Base-by-base conservation (phyloP, 2,797 vertebrate genomes). In the Nannoperca australis region DNA sequence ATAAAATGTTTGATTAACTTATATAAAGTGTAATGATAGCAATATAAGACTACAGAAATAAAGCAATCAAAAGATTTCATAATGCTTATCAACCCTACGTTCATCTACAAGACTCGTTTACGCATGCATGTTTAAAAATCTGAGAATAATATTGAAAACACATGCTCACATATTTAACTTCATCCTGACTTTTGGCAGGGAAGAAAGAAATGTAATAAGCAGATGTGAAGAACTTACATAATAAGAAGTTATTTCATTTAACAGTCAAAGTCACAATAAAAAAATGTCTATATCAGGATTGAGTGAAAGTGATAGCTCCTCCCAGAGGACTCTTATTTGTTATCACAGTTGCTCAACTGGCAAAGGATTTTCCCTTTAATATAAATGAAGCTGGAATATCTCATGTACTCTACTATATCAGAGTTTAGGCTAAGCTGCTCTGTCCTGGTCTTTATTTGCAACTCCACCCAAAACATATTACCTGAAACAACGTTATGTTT, bases 281-380 rank as follows among this genome's bases (percentile, higher is more conserved):
- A 70, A 70, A 69, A 70, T 27, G 8, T 59, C 58, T 30, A 5
- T 1, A 30, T 34, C 2, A 18, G 17, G 49, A 24, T 13, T 5
- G 17, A 60, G 34, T 34, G 69, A 47, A 62, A 73, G 49, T 18
- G 45, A 49, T 11, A 10, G 13, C 27, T 65, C 30, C 56, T 76
- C 64, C 53, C 50, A 79, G 47, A 61, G 64, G 42, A 62, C 51
- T 45, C 7, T 24, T 17, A 27, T 61, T 51, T 68, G 40, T 78
- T 80, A 79, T 84, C 70, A 74, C 24, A 47, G 65, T 74, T 64
- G 34, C 56, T 76, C 49, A 70, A 59, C 42, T 62, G 51, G 27
- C 40, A 32, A 27, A 40, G 14, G 27, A 24, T 56, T 32, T 78
- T 55, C 50, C 36, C 24, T 24, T 63, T 79, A 42, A 50, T 70